Evolutionary conservation across 1,140 invertebrate species (phyloP), one percentile per base, ranked within the genome.

Genomic region (Nasonia giraulti): DNA sequence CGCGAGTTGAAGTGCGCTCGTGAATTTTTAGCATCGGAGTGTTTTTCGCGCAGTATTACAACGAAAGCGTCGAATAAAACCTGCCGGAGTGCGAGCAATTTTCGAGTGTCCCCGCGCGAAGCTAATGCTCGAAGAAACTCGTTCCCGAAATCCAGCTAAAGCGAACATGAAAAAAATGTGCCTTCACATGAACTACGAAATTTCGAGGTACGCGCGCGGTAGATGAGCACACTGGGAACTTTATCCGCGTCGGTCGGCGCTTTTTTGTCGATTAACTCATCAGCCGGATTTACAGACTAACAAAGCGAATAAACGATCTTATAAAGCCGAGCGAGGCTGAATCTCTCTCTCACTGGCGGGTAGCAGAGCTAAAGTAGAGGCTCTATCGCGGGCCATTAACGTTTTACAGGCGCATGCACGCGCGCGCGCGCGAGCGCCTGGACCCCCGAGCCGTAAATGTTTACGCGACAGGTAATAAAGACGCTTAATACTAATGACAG

Each of bases 381-480:
- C 74, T 83, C 81, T 44, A 74, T 82, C 81, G 50, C 62, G 75
- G 75, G 62, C 82, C 76, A 84, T 84, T 84, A 79, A 62, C 44
- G 44, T 84, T 84, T 84, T 74, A 80, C 77, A 84, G 55, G 47
- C 68, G 68, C 47, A n/a, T n/a, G n/a, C n/a, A n/a, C n/a, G n/a
- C n/a, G n/a, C n/a, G n/a, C n/a, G 20, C 75, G 23, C 68, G 66
- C 55, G 3, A 0, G 33, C 6, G 27, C 23, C 23, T 33, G n/a
- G 6, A 6, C 23, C 27, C 14, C 69, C 69, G 2, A 44, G 69
- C n/a, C 84, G 87, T 89, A 90, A 90, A 90, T 90, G 89, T 87
- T 87, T 86, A 86, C 50, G 83, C 84, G 88, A 89, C 87, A 89
- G 87, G 87, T 87, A 89, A 88, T 90, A 89, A 89, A 89, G 85